Evolutionary conservation across 1,140 invertebrate genomes (phyloP), one percentile per base, ranked within the genome.

Genomic region (Hyphantria cunea): DNA sequence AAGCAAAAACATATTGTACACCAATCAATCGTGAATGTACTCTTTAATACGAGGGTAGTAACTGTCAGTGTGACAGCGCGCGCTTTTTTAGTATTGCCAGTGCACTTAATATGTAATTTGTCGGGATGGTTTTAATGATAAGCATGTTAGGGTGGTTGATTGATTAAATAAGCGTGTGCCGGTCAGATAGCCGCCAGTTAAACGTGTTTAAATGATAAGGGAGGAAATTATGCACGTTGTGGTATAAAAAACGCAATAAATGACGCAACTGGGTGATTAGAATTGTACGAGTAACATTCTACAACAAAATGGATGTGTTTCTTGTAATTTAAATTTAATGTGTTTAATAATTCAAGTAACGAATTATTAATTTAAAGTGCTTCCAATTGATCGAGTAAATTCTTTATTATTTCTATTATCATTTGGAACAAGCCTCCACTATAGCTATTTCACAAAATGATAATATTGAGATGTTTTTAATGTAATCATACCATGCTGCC

Each of bases 81-180:
- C 72, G 74, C 55, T 74, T 84, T 85, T 88, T 85, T 84, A 83
- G 76, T 83, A 76, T 82, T 81, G 71, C 79, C 77, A 77, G 70
- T 47, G 48, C 74, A 77, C 63, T 87, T 86, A 87, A 87, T 85
- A 82, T 86, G 78, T 86, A 87, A 87, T 89, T 89, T 87, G 83
- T 77, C 74, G 78, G 82, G 82, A 85, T 82, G 84, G 74, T 74
- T 70, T 65, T 61, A 64, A 65, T 80, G 82, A 87, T 85, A 87
- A 84, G 80, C 73, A 60, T 55, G 55, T 70, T 72, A 66, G 80
- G 82, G 68, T 80, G 79, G 72, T 77, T 89, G 84, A 89, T 89
- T 89, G 86, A 89, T 89, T 86, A 82, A 86, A 82, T 80, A 86
- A 82, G 84, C 80, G 84, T 86, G 84, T 80, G 62, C 61, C 56